Evolutionary conservation across 2,113 vertebrate genomes (phyloP).

Genomic region (Nesoenas mayeri): DNA sequence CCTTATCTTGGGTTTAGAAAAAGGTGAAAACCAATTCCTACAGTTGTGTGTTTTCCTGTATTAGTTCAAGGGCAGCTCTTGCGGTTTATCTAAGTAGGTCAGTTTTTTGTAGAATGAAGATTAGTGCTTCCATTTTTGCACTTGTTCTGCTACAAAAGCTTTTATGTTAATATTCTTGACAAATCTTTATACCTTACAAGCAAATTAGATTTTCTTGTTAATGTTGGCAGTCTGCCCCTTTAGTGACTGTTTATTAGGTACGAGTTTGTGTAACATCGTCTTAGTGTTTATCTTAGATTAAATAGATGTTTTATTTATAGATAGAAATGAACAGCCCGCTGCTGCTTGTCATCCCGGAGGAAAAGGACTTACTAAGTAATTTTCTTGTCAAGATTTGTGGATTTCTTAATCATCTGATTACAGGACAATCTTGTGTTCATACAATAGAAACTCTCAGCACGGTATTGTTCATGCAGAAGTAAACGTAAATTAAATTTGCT

Average conservation of each 20-base stretch:
- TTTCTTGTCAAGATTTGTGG: conserved; percentile 74
- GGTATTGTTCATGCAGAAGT: background rate
- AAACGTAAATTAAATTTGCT: conserved; percentile 16
- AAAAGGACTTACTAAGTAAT: conserved; percentile 70
- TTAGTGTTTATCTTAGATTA: conserved; percentile 84
- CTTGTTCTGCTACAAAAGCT: conserved; percentile 80
- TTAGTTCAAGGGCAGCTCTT: conserved; percentile 18
- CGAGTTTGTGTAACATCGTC: conserved; percentile 61
- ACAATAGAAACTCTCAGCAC: background rate
- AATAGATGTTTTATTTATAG: conserved; percentile 75
- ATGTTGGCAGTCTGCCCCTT: conserved; percentile 27
- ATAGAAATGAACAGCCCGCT: conserved; percentile 69
- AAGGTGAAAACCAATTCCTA: background rate
- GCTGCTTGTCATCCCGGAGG: conserved; percentile 60
- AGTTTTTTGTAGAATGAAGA: conserved; percentile 79
- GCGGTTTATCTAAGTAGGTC: conserved; percentile 78
- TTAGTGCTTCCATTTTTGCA: conserved; percentile 76
- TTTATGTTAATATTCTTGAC: conserved; percentile 76
- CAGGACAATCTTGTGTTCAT: conserved; percentile 30
- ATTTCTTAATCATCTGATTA: conserved; percentile 79
- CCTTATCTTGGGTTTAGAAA: background rate
- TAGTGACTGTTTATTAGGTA: conserved; percentile 46
- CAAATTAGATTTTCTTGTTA: conserved; percentile 87
- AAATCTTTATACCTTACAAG: conserved; percentile 71
- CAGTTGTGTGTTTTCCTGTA: background rate